Conservation (phyloP, 1,140 invertebrate species). For the Anastrepha obliqua region DNA sequence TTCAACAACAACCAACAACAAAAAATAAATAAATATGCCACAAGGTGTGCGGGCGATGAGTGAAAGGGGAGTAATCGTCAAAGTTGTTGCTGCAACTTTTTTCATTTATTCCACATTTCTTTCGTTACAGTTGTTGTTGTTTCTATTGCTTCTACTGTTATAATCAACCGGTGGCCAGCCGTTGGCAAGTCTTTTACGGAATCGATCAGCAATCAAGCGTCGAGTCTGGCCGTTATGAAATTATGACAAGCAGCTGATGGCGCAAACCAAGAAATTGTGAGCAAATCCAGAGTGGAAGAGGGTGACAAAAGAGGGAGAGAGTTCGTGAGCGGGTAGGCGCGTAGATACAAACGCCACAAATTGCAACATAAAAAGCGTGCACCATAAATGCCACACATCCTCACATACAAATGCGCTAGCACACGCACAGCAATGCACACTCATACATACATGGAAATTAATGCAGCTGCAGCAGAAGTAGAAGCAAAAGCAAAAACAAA, state of each 20-base stretch:
- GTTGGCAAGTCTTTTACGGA: constrained; percentile 44
- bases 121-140: background rate
- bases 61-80: constrained; percentile 19
- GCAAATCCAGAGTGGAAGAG: background rate
- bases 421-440: background rate
- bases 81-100: background rate
- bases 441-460: background rate
- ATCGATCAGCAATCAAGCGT: constrained; percentile 40
- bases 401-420: background rate
- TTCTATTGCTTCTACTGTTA: background rate
- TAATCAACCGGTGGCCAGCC: background rate
- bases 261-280: background rate
- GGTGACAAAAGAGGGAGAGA: background rate
- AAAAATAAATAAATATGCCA: background rate
- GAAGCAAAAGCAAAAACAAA: constrained; percentile 1
- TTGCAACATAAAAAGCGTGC: background rate
- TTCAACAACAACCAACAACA: background rate
- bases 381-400: background rate
- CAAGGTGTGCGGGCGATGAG: constrained; percentile 4
- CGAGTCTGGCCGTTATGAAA: constrained; percentile 23
- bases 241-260: constrained; percentile 18
- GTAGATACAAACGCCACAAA: constrained; percentile 9
- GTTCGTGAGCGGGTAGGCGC: background rate
- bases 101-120: background rate
- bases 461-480: background rate